These are phyloP conservation scores for Lithobates sylvaticus DNA, from an alignment of 2,797 vertebrate species.

Conservation along the genomic window DNA sequence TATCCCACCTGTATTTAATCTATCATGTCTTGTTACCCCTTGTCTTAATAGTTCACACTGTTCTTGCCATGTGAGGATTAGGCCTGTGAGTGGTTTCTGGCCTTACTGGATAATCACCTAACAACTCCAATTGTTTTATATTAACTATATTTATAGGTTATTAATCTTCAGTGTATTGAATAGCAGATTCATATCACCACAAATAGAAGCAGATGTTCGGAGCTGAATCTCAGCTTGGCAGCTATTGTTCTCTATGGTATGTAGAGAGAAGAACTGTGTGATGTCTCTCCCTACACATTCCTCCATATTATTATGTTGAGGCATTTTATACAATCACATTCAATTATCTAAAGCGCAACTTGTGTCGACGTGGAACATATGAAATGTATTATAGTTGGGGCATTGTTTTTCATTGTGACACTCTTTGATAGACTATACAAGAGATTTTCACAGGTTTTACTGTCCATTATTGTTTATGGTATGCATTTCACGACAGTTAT, in stretches of 20 bases:
- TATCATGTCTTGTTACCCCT: slow-evolving; percentile 15
- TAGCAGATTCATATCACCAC: neutral
- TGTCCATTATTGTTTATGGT: slow-evolving; percentile 2
- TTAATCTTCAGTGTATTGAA: slow-evolving; percentile 39
- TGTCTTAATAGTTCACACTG: slow-evolving; percentile 32
- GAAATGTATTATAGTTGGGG: slow-evolving; percentile 51
- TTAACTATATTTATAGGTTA: slow-evolving; percentile 39
- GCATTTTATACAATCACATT: slow-evolving; percentile 68
- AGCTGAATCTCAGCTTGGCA: slow-evolving; percentile 63
- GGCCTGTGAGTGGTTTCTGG: slow-evolving; percentile 34
- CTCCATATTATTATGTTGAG: slow-evolving; percentile 67
- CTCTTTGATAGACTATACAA: slow-evolving; percentile 29
- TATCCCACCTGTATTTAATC: slow-evolving; percentile 42
- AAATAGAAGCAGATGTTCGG: slow-evolving; percentile 59
- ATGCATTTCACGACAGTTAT: neutral
- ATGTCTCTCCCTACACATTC: slow-evolving; percentile 67
- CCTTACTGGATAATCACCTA: slow-evolving; percentile 44
- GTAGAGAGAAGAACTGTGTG: slow-evolving; percentile 64
- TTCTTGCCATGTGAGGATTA: slow-evolving; percentile 41
- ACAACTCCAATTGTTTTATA: slow-evolving; percentile 22
- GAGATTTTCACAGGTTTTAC: slow-evolving; percentile 18
- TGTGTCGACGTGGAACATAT: slow-evolving; percentile 64
- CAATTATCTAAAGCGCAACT: slow-evolving; percentile 59
- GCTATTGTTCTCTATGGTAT: slow-evolving; percentile 55
- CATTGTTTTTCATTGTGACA: slow-evolving; percentile 20